These are phyloP conservation scores for Eubasilissa regina DNA, from an alignment of 1,140 invertebrate species.

Conservation along the genomic window DNA sequence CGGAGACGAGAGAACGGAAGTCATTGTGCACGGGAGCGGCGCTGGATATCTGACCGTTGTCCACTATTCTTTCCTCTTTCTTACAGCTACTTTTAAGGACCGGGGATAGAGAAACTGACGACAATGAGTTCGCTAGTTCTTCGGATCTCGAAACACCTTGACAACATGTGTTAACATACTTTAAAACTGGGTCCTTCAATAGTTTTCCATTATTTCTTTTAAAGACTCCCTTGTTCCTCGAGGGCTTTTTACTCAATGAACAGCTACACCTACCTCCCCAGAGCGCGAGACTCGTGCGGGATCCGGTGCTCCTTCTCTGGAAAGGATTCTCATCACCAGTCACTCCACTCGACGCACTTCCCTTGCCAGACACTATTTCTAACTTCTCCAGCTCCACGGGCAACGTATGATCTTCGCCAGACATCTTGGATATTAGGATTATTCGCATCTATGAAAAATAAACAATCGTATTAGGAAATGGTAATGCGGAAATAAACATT, in stretches of 20 bases:
- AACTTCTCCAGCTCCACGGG: conserved; percentile 70
- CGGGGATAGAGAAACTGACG: conserved; percentile 46
- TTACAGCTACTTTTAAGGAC: conserved; percentile 58
- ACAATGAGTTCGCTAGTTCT: conserved; percentile 53
- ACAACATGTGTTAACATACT: conserved; percentile 62
- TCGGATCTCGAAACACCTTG: conserved; percentile 61
- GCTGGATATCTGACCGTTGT: not conserved
- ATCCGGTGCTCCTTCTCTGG: conserved; percentile 59
- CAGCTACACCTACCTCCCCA: conserved; percentile 39
- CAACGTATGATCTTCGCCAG: conserved; percentile 69
- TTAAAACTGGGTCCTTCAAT: conserved; percentile 67
- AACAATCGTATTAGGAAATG: conserved; percentile 9
- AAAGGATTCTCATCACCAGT: conserved; percentile 65
- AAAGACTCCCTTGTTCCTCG: conserved; percentile 61
- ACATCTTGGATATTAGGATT: conserved; percentile 61
- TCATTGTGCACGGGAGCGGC: conserved; percentile 35
- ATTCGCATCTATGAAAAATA: conserved; percentile 38
- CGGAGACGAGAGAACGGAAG: conserved; percentile 52
- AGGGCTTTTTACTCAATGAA: conserved; percentile 47
- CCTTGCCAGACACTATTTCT: conserved; percentile 69
- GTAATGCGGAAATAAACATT: conserved; percentile 40
- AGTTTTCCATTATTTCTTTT: conserved; percentile 67
- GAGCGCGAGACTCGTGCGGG: conserved; percentile 25
- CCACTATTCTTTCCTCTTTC: conserved; percentile 61
- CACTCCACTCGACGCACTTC: conserved; percentile 54